These are phyloP conservation scores for Rugalucina vietnamica DNA, from an alignment of 2,888 invertebrate genomes.

Conservation along the genomic window DNA sequence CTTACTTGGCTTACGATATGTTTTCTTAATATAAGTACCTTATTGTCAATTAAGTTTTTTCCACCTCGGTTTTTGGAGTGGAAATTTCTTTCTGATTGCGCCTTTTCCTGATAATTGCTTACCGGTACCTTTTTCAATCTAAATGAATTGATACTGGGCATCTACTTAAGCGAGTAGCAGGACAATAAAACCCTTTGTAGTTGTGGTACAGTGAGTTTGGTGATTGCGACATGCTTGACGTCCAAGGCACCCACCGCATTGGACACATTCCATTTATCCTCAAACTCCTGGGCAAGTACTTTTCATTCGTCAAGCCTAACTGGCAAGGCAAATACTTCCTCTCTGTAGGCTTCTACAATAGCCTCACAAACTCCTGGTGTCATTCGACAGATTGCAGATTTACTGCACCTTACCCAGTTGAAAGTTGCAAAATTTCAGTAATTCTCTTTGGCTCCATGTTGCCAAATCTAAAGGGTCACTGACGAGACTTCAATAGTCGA, in stretches of 20 bases:
- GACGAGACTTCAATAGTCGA: too few species aligned
- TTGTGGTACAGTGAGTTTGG: slow-evolving; percentile 43
- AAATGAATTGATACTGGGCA: slow-evolving; percentile 24
- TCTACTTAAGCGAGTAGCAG: slow-evolving; percentile 15
- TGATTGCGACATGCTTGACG: slow-evolving; percentile 54
- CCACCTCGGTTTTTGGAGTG: too few species aligned
- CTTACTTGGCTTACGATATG: too few species aligned
- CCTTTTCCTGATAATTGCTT: too few species aligned
- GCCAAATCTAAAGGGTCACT: too few species aligned
- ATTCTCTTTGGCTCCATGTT: too few species aligned
- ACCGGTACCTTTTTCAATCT: slow-evolving; percentile 30
- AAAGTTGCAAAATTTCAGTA: too few species aligned
- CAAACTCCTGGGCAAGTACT: slow-evolving; percentile 31
- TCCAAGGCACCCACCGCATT: slow-evolving; percentile 46
- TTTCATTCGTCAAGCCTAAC: slow-evolving; percentile 42
- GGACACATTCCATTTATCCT: slow-evolving; percentile 49
- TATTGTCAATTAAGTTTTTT: too few species aligned
- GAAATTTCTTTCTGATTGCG: too few species aligned
- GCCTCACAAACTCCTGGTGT: slow-evolving; percentile 55
- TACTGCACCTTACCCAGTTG: slow-evolving; percentile 37
- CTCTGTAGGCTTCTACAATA: slow-evolving; percentile 47
- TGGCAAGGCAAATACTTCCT: slow-evolving; percentile 45
- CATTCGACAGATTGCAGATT: slow-evolving; percentile 19
- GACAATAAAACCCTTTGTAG: slow-evolving; percentile 44
- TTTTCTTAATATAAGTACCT: too few species aligned